Base-by-base conservation (phyloP, 2,888 invertebrate genomes). In the Aphidoletes aphidimyza region DNA sequence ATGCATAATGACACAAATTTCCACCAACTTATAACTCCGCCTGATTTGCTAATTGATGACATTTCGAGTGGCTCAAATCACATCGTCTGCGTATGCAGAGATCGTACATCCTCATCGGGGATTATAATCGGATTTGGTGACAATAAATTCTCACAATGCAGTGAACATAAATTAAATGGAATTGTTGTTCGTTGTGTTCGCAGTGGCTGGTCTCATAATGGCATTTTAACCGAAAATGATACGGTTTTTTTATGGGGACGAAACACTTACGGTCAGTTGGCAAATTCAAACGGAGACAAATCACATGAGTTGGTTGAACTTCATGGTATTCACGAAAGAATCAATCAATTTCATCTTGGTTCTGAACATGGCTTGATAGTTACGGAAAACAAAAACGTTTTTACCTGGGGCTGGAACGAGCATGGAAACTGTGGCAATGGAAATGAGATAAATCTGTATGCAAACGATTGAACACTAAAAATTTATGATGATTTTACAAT, bases 361-460 rank as follows among this genome's bases (percentile, higher is more conserved):
- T 95, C 96, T 0, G 96, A 96, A 87, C 96, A 96, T 88, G 95
- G 94, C 81, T 88, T 96, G 86, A 93, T 94, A 86, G 89, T 95
- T 86, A 92, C 92, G 87, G 92, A 91, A 86, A 92, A 93, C 85
- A 93, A 93, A 45, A 91, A 92, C 84, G 88, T 96, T 8, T 93
- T 93, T 88, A 92, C 94, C 30, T 97, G 96, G 96, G 96, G 96
- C 0, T 97, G 96, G 96, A 96, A 97, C 89, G 96, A 97, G 88
- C 96, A 96, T 90, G 95, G 95, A 54, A 96, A 94, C 88, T 96
- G 96, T 87, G 96, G 96, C 84, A 93, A 93, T 86, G 93, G 93
- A 84, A 86, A 87, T 0, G 88, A 88, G 0, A 88, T 89, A 36
- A 90, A 90, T 87, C 49, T 90, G 90, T 90, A 87, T 88, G 88